phyloP scores from a whole-genome alignment of 2,113 vertebrate genomes.

The Cyanocitta stelleri region DNA sequence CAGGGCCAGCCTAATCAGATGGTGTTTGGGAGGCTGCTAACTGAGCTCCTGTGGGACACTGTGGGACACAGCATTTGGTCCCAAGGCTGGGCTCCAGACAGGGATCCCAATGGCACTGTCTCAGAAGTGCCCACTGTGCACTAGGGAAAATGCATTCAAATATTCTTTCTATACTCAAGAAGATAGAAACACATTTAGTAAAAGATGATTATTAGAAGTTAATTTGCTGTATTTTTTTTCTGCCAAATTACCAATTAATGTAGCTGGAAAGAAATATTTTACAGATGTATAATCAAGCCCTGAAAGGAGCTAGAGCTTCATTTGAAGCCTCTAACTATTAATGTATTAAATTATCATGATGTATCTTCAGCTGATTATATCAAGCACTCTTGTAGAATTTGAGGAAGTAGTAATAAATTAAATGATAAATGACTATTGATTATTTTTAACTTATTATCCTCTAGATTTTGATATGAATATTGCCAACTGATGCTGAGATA shows the following conservation, averaged over 20 bases:
- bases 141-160: not conserved
- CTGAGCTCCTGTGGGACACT: not conserved
- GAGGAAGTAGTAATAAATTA: constrained; percentile 45
- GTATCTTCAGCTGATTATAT: constrained; percentile 48
- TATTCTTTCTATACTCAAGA: not conserved
- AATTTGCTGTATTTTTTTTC: constrained; percentile 44
- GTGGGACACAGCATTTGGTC: not conserved
- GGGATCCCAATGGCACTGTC: not conserved
- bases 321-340: not conserved
- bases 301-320: constrained; percentile 12
- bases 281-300: constrained; percentile 46
- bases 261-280: constrained; percentile 47
- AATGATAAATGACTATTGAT: constrained; percentile 33
- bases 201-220: constrained; percentile 28
- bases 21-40: not conserved
- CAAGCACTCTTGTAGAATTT: constrained; percentile 37
- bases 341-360: constrained; percentile 48
- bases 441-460: constrained; percentile 17
- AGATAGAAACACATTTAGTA: not conserved
- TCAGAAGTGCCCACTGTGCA: not conserved
- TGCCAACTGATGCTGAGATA: not conserved
- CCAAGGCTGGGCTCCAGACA: not conserved
- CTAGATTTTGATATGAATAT: not conserved
- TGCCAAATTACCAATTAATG: constrained; percentile 48
- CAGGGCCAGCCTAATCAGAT: not conserved